Base-by-base conservation (phyloP, 2,797 vertebrate genomes). In the Chloroceryle inda region DNA sequence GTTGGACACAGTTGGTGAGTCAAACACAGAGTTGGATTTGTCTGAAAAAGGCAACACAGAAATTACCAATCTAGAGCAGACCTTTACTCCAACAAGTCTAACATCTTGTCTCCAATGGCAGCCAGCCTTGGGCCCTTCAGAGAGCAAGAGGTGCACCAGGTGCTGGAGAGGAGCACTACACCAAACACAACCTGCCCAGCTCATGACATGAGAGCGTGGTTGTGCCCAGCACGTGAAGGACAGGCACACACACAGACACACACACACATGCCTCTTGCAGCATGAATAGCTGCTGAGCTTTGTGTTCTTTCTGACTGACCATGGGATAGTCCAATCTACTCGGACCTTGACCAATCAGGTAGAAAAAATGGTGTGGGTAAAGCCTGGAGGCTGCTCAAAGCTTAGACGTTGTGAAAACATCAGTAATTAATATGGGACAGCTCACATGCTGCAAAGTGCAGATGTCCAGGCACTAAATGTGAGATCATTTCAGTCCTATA, bases 101-200 rank as follows among this genome's bases (percentile, higher is more conserved):
- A 11, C 16, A 35, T 27, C 59, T 73, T 44, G 44, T 88, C 67
- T 95, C 75, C 84, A 68, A 10, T 7, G 42, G 27, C 80, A 95
- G 75, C 35, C n/a, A 75, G 38, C 45, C 66, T 9, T 74, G 38
- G 71, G 44, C 26, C 5, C 35, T 62, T 76, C 52, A 56, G 71
- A 66, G 52, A 61, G 29, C 0, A 0, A 64, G 44, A 40, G 67
- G 44, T 74, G 29, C 38, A n/a, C 22, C 8, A 2, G 58, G 55
- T 2, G 3, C 47, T 61, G 58, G 53, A 69, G 52, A 13, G 77
- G 27, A 69, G 49, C 2, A 0, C 13, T 5, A 5, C 52, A 55
- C 27, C 24, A 10, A 27, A 37, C 29, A 35, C 38, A 24, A 2
- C 24, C 75, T 69, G 37, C 27, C 78, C 72, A 40, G 6, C 40